These are phyloP conservation scores for Helicolenus hilgendorfi DNA, from an alignment of 2,797 vertebrate species.

Conservation along the genomic window DNA sequence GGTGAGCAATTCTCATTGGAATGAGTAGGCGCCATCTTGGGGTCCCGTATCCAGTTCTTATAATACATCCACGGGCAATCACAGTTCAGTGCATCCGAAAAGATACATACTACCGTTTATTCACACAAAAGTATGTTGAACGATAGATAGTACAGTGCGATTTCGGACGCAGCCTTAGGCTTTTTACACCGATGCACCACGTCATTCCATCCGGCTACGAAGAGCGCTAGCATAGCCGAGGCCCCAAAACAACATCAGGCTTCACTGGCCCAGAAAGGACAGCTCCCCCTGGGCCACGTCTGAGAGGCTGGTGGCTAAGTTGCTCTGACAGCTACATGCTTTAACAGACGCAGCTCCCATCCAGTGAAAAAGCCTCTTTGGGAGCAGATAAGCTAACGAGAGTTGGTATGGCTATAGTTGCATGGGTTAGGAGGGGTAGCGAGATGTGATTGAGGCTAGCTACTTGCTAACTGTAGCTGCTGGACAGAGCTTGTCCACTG, in stretches of 20 bases:
- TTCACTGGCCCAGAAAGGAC: slow-evolving; percentile 86
- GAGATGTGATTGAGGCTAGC: slow-evolving; percentile 30
- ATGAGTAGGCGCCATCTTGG: too few species aligned
- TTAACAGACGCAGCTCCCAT: slow-evolving; percentile 82
- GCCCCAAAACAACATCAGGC: slow-evolving; percentile 78
- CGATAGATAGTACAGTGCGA: background rate
- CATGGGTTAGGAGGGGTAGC: slow-evolving; percentile 16
- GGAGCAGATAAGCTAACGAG: slow-evolving; percentile 68
- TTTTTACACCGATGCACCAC: slow-evolving; percentile 56
- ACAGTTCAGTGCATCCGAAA: too few species aligned
- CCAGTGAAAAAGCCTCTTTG: slow-evolving; percentile 69
- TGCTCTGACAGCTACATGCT: slow-evolving; percentile 87
- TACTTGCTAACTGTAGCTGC: slow-evolving; percentile 56
- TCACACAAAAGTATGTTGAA: background rate
- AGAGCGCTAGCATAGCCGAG: slow-evolving; percentile 44
- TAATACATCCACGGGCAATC: too few species aligned
- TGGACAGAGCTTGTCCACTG: slow-evolving; percentile 52
- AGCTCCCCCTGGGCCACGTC: slow-evolving; percentile 80
- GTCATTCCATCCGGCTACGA: slow-evolving; percentile 31
- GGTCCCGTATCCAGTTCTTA: too few species aligned
- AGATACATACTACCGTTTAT: too few species aligned
- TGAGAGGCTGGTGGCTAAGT: slow-evolving; percentile 81
- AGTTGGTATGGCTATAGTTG: slow-evolving; percentile 35
- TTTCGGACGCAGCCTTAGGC: background rate
- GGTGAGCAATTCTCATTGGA: too few species aligned